Base-by-base conservation (phyloP, 2,113 vertebrate genomes). In the Leptobrachium leishanense region DNA sequence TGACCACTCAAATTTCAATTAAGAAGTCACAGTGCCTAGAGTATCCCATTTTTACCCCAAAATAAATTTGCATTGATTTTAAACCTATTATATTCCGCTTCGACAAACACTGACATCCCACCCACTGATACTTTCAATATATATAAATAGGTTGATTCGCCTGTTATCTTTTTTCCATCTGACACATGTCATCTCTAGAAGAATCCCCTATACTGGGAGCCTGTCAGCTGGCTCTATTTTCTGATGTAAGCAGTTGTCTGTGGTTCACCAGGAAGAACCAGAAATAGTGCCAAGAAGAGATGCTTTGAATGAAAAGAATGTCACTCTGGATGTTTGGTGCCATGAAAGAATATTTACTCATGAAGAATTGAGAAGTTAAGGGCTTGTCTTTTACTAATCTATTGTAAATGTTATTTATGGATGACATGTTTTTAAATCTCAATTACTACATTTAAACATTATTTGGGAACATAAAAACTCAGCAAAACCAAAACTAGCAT, bases 191-290 rank as follows among this genome's bases (percentile, higher is more conserved):
- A 53, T n/a, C 46, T 53, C 9, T 2, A 2, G 0, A 74, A 12
- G 53, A 46, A 69, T 63, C 76, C 43, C 43, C 46, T 72, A 79
- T 65, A 72, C 59, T 72, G 54, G 41, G 59, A 9, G 8, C 39
- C 5, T 39, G 39, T 39, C 69, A 79, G 77, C 57, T 72, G 55
- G 5, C 43, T 2, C 6, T 5, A 43, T 53, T 78, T 71, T 57
- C 68, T 54, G 5, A 5, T 31, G 77, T 39, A 39, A 66, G 59
- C 69, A 72, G 68, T 69, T 79, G 77, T 72, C 68, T 40, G 65
- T 40, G 46, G 44, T 66, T 66, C 15, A 55, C 44, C 39, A 31
- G 0, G 43, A 43, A 72, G 69, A 46, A 72, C 77, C 62, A 79
- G 69, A 79, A 65, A 79, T 79, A 79, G 77, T 40, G 64, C 6